Percentiles rank a stretch among this genome's conserved stretches.
Evolutionary conservation across 2,113 vertebrate species (phyloP).

Genomic region (Coregonus clupeaformis): DNA sequence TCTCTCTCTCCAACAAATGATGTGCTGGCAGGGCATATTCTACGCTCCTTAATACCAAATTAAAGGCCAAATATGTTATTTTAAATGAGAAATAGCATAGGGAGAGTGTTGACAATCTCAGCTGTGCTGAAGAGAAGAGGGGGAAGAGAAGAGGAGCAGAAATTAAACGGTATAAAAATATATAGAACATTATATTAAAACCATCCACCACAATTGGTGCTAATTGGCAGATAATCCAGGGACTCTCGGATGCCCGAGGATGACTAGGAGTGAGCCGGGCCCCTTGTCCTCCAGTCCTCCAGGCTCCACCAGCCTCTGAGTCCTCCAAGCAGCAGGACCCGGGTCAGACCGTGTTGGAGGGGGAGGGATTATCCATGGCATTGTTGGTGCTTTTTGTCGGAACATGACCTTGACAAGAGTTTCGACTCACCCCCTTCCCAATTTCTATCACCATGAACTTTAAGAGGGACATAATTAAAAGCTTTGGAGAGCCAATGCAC

Average conservation of each 20-base stretch:
- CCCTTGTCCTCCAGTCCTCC: conserved; percentile 54
- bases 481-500: conserved; percentile 55
- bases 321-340: conserved; percentile 61
- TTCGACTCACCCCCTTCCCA: conserved; percentile 51
- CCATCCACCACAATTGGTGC: conserved; percentile 75
- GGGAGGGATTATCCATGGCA: conserved; percentile 72
- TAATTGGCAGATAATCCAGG: conserved; percentile 83
- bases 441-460: conserved; percentile 67
- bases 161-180: conserved; percentile 75
- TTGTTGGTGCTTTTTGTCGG: conserved; percentile 71
- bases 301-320: conserved; percentile 42
- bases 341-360: conserved; percentile 70
- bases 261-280: conserved; percentile 63
- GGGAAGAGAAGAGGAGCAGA: conserved; percentile 55
- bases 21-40: conserved; percentile 69
- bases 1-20: conserved; percentile 65
- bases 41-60: conserved; percentile 77
- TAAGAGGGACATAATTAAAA: conserved; percentile 66
- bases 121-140: conserved; percentile 64
- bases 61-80: conserved; percentile 77
- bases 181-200: conserved; percentile 77
- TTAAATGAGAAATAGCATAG: conserved; percentile 74
- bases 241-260: conserved; percentile 64
- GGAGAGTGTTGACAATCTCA: conserved; percentile 73
- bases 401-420: conserved; percentile 79